Base-by-base conservation (phyloP, 2,797 vertebrate species). In the Catostomus latipinnis region DNA sequence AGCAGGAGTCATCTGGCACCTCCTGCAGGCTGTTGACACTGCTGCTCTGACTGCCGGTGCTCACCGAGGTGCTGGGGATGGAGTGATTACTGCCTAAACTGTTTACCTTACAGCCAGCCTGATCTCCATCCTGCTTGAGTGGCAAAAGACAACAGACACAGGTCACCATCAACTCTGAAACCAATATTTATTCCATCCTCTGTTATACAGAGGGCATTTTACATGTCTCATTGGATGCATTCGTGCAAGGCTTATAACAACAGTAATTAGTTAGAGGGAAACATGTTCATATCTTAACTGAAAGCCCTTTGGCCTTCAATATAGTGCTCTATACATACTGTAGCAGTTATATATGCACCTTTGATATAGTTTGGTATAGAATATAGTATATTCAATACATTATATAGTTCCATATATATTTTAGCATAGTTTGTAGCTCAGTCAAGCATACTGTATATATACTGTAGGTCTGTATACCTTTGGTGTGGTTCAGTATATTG, bases 1-100 rank as follows among this genome's bases (percentile, higher is more conserved):
- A 90, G 92, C 95, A 96, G 94, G 95, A 94, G 88, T 98, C 96
- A 6, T 99, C 98, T 90, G 96, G 92, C 88, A 96, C 96, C 91
- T 99, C 98, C 92, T 97, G 97, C 90, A 99, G 96, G 94, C 98
- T 99, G 94, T 96, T 98, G 76, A 98, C 94, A 63, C 98, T 99
- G 95, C 98, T 99, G 95, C 95, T 96, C 93, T 96, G 97, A 93
- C 98, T 99, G 91, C 98, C 94, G 0, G 96, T 98, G 94, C 98
- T 98, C 88, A 99, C 94, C 0, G 97, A 99, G 87, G 96, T 95
- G 86, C 98, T 99, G 82, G 97, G 98, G 89, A 98, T 95, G 85
- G 97, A 99, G 90, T 98, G 97, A 92, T 97, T 97, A 93, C 98
- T 99, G 90, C 96, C 96, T 92, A 99, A 92, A 92, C 98, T 99